These are phyloP conservation scores for Nymphalis urticae DNA, from an alignment of 2,888 invertebrate species.

Conservation along the genomic window DNA sequence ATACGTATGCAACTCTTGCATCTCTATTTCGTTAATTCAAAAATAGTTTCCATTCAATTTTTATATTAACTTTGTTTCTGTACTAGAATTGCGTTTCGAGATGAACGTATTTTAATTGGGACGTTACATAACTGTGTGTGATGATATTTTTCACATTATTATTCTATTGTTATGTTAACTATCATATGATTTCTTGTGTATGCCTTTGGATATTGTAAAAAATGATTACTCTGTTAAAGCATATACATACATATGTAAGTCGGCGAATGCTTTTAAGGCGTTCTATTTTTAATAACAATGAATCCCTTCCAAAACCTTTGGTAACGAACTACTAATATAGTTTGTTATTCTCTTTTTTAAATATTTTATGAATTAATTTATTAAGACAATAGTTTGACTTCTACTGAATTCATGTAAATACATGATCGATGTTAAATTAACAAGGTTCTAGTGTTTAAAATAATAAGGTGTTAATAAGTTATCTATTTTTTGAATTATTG, in stretches of 20 bases:
- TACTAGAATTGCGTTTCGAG: conserved; percentile 22
- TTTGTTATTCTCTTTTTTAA: too few species aligned
- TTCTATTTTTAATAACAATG: too few species aligned
- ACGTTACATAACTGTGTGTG: conserved; percentile 29
- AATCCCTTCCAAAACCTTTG: too few species aligned
- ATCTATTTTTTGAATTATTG: too few species aligned
- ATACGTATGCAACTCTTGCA: conserved; percentile 13
- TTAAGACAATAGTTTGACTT: too few species aligned
- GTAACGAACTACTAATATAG: too few species aligned
- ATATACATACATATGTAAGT: not conserved
- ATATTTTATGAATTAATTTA: too few species aligned
- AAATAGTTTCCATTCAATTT: conserved; percentile 17
- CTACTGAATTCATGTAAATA: too few species aligned
- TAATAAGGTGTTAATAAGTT: too few species aligned
- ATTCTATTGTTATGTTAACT: conserved; percentile 27
- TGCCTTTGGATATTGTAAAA: not conserved
- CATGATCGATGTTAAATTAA: too few species aligned
- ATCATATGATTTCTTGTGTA: conserved; percentile 20
- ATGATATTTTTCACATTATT: conserved; percentile 35
- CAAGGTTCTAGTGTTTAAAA: too few species aligned
- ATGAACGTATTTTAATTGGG: conserved; percentile 27
- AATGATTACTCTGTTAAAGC: not conserved
- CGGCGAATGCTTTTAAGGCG: not conserved
- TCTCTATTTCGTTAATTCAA: conserved; percentile 6
- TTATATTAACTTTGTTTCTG: conserved; percentile 15